Percentiles rank a stretch among this genome's conserved stretches.
phyloP scores from a whole-genome alignment of 2,888 invertebrate species.

The Acheta domesticus region DNA sequence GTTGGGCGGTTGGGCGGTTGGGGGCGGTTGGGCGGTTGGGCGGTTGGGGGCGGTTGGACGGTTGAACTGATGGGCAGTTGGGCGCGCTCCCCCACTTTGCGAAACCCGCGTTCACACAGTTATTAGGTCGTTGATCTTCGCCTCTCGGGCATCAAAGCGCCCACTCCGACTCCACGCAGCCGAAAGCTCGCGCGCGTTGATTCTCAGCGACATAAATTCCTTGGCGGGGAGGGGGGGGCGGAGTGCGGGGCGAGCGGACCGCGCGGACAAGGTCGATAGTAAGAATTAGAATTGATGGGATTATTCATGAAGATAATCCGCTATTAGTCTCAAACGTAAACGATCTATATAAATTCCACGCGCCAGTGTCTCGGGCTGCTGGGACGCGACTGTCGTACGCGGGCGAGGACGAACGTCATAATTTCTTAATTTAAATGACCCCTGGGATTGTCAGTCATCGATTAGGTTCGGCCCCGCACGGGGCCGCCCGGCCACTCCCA shows the following conservation, averaged over 20 bases:
- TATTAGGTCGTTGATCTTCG: background rate
- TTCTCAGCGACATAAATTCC: too few species aligned
- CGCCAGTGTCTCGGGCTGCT: background rate
- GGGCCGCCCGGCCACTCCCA: background rate
- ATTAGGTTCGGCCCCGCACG: background rate
- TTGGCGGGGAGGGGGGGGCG: background rate
- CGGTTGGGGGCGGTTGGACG: too few species aligned
- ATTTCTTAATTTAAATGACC: constrained; percentile 9
- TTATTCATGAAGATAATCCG: constrained; percentile 9
- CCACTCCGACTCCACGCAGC: background rate
- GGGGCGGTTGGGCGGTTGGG: too few species aligned
- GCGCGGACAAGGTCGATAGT: background rate
- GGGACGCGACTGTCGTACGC: background rate
- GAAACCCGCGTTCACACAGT: background rate
- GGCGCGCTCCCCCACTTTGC: background rate
- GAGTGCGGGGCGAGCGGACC: background rate
- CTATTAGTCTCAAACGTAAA: constrained; percentile 18
- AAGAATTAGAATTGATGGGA: constrained; percentile 18
- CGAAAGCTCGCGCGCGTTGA: background rate
- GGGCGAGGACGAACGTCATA: constrained; percentile 4
- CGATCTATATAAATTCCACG: constrained; percentile 9
- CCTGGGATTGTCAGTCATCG: constrained; percentile 6
- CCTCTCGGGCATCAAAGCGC: background rate
- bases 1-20: too few species aligned
- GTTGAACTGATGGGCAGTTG: too few species aligned